Base-by-base conservation (phyloP, 2,113 vertebrate genomes). In the Labeo rohita region DNA sequence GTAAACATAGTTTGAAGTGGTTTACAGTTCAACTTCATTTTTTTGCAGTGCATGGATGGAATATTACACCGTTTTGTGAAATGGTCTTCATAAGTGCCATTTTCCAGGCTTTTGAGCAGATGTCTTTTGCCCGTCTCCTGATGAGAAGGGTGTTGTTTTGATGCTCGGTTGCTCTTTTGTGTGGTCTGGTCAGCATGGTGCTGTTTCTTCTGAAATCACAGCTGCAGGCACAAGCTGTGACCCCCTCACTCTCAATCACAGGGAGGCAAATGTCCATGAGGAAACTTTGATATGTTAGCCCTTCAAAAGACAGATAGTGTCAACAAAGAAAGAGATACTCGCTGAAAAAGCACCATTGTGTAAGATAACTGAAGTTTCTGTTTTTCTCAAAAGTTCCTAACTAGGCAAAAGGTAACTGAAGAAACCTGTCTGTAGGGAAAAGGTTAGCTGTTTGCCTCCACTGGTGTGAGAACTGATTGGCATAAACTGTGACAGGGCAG, bases 191-290 rank as follows among this genome's bases (percentile, higher is more conserved):
- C 76, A 80, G 77, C 78, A 63, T 84, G 76, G 76, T 72, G 66
- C 23, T 65, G 72, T 80, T 73, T 72, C 66, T 86, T 72, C 82
- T 84, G 82, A 84, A 80, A 73, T 73, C 68, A 61, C 85, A 86
- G 85, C 85, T 86, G 85, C 54, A 78, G 65, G n/a, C 50, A 12
- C 85, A 86, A 80, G 85, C 85, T 80, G 85, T 56, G 85, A 61
- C 65, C 43, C 36, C 36, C 66, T 73, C 52, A 79, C n/a, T 70
- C 23, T 8, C 63, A 70, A 39, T 80, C 76, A 80, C 50, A 47
- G 66, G 23, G 36, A 80, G 36, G 68, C 39, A 50, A 47, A 86
- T 39, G n/a, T 80, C 77, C 50, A 86, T 16, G 15, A 80, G 36
- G 78, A 86, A 80, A n/a, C 54, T 70, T 79, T 85, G 84, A 85